Evolutionary conservation across 2,113 vertebrate species (phyloP).

Genomic region (Melanostigma gelatinosum): DNA sequence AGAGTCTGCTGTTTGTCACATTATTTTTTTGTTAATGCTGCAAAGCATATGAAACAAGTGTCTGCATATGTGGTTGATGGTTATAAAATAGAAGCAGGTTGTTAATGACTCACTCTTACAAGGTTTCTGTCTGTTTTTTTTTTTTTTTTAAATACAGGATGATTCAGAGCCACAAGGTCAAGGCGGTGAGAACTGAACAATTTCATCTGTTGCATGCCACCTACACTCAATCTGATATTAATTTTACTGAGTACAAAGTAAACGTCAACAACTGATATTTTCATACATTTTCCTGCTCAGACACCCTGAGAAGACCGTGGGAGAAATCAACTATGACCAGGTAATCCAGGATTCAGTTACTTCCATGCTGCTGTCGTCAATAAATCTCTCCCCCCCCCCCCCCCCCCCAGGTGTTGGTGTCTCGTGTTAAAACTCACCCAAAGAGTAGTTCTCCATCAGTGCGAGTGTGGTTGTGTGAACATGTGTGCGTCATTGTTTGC

Average conservation of each 20-base stretch:
- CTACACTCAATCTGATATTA: slow-evolving; percentile 13
- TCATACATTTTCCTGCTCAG: slow-evolving; percentile 67
- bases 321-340: slow-evolving; percentile 89
- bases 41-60: not conserved
- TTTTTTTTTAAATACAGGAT: slow-evolving; percentile 79
- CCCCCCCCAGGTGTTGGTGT: slow-evolving; percentile 7
- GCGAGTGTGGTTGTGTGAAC: slow-evolving; percentile 10
- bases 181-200: slow-evolving; percentile 75
- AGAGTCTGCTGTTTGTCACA: slow-evolving; percentile 50
- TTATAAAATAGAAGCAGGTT: slow-evolving; percentile 7
- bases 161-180: slow-evolving; percentile 84
- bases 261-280: slow-evolving; percentile 18
- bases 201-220: slow-evolving; percentile 34
- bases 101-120: slow-evolving; percentile 49
- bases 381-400: not conserved
- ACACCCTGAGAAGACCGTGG: slow-evolving; percentile 88
- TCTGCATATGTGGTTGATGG: not conserved
- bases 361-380: not conserved
- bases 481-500: slow-evolving; percentile 22
- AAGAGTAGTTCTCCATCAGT: slow-evolving; percentile 27
- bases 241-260: not conserved
- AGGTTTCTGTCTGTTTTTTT: slow-evolving; percentile 35
- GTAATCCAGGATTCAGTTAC: slow-evolving; percentile 65
- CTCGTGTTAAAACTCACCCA: slow-evolving; percentile 33
- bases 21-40: not conserved